Evolutionary conservation across 2,113 vertebrate species (phyloP).

Genomic region (Abramis brama): DNA sequence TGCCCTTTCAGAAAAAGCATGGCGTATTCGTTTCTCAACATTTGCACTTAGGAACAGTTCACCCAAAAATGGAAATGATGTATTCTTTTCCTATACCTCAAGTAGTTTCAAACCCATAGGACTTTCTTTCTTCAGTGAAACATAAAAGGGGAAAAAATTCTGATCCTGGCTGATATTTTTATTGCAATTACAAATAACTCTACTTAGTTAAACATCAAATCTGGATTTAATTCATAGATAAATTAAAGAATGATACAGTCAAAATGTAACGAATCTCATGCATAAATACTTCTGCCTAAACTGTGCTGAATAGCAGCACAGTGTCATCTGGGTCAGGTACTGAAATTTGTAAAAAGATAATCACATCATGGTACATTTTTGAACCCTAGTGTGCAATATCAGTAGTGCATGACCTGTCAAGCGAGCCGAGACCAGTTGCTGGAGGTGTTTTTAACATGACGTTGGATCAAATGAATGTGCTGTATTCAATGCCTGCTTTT

Average conservation of each 20-base stretch:
- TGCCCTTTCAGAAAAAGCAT: not conserved
- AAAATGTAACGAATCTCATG: not conserved
- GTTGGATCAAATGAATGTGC: constrained; percentile 8
- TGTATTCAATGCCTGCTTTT: constrained; percentile 31
- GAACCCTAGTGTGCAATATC: not conserved
- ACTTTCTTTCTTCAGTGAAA: not conserved
- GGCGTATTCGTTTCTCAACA: not conserved
- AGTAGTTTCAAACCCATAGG: not conserved
- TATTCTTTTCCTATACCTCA: not conserved
- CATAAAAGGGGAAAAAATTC: too few relatives aligned
- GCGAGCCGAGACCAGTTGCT: constrained; percentile 1
- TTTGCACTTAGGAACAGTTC: not conserved
- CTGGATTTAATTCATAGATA: not conserved
- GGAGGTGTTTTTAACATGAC: not conserved
- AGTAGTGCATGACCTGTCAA: constrained; percentile 4
- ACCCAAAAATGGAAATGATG: not conserved
- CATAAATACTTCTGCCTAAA: not conserved
- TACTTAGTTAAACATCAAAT: not conserved
- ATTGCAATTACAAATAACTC: not conserved
- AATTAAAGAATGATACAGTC: not conserved
- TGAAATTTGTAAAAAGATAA: not conserved
- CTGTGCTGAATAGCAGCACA: not conserved
- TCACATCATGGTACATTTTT: not conserved
- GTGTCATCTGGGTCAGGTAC: not conserved
- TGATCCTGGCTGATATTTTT: not conserved